Evolutionary conservation across 92 coral and sea anemone genomes (phyloP), one percentile per base, ranked within the genome.

Genomic region (Parazoanthus darwini): DNA sequence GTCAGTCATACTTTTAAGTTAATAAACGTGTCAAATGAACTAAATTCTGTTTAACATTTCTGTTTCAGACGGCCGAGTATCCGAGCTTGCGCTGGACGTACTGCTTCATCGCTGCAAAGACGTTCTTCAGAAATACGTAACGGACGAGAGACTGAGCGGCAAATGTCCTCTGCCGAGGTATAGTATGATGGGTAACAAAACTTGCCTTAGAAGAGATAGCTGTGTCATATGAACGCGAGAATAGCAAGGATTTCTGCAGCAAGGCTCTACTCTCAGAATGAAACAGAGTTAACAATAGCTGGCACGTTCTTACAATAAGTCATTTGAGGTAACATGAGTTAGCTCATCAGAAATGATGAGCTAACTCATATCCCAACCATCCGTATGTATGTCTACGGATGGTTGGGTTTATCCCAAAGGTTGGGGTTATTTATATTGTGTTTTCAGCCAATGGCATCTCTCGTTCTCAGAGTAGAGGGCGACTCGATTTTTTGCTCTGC

Each of bases 81-180:
- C 99, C 2, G 97, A 97, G 81, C 85, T 97, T 22, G 99, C 99
- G 42, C 92, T 97, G 51, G 99, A 97, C 90, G 93, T 97, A 5
- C 90, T 97, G 48, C 93, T 97, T 2, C 89, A 95, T 20, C 95
- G 99, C 0, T 97, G 99, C 78, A 96, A 96, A 79, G 98, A 97
- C 18, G 99, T 97, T 25, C 88, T 97, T 25, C 90, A 93, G 71
- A 97, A 94, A 42, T 97, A 97, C 89, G 98, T 93, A 0, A 98
- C 93, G 51, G 99, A 97, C 71, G 99, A 97, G 38, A 94, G 91
- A 77, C 95, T 97, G 9, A 96, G 99, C 67, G 99, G 99, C 73
- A 97, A 97, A 82, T 97, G 99, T 77, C 99, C 99, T 37, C 79
- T 97, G 33, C 99, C 99, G 74, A 94, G 99, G 99, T 97, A 89